A percentile compares a stretch with the other conserved stretches of the same genome.
Conservation (phyloP, 2,888 invertebrate species). For the Melanchra persicariae region DNA sequence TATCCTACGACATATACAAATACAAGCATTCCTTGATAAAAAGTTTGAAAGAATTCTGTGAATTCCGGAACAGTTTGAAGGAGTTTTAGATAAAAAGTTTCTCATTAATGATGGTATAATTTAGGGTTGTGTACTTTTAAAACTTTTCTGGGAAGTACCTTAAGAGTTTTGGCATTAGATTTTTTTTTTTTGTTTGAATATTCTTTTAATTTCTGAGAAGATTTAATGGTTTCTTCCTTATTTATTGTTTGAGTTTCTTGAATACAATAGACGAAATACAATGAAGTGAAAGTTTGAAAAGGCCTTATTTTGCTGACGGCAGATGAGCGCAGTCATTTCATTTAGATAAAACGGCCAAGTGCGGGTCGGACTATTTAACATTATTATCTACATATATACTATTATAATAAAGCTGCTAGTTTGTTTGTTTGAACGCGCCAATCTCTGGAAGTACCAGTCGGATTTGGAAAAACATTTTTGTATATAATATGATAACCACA, state of each 20-base stretch:
- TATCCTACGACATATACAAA: neutral
- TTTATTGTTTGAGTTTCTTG: neutral
- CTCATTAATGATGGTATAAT: constrained; percentile 23
- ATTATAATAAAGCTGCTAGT: no score
- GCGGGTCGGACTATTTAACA: no score
- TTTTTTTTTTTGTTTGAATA: neutral
- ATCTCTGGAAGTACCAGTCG: no score
- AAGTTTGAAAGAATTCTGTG: constrained; percentile 9
- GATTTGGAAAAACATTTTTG: no score
- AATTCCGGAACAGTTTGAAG: constrained; percentile 26
- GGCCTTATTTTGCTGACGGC: no score
- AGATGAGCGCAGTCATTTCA: no score
- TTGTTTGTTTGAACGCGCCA: no score
- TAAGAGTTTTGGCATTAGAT: neutral
- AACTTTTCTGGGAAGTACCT: constrained; percentile 13
- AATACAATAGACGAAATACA: no score
- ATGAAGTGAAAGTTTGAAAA: no score
- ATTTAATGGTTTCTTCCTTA: neutral
- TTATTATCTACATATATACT: no score
- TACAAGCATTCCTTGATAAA: constrained; percentile 19
- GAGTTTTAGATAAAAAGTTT: constrained; percentile 33
- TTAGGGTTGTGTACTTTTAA: constrained; percentile 26
- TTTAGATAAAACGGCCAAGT: no score
- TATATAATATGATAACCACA: no score
- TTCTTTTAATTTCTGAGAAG: neutral